Evolutionary conservation across 2,113 vertebrate genomes (phyloP).

Genomic region (Triplophysa siluroides): DNA sequence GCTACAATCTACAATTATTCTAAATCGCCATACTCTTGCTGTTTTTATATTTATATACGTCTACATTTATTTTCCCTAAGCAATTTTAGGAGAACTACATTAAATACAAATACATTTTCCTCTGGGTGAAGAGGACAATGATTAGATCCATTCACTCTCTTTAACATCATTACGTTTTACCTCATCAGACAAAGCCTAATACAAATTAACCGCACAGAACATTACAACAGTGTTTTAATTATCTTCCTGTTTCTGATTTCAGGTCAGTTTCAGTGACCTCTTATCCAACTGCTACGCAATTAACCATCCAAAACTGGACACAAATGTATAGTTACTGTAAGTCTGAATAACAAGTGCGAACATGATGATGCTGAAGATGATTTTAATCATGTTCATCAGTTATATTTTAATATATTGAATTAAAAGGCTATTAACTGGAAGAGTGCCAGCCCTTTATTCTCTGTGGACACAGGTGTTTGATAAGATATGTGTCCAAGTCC

Average conservation of each 20-base stretch:
- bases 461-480: slow-evolving; percentile 31
- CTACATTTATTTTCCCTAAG: too few species aligned
- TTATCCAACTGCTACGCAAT: not conserved
- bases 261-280: slow-evolving; percentile 18
- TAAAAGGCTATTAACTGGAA: slow-evolving; percentile 5
- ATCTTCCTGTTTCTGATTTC: not conserved
- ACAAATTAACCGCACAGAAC: slow-evolving; percentile 13
- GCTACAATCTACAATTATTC: too few species aligned
- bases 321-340: not conserved
- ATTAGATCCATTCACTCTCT: not conserved
- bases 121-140: not conserved
- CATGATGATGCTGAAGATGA: not conserved
- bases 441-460: slow-evolving; percentile 22
- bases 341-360: not conserved
- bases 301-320: not conserved
- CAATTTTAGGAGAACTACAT: too few species aligned
- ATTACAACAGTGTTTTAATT: slow-evolving; percentile 13
- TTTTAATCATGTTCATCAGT: not conserved
- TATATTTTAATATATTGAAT: slow-evolving; percentile 16
- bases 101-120: too few species aligned
- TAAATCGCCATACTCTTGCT: too few species aligned
- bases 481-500: slow-evolving; percentile 18
- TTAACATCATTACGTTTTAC: slow-evolving; percentile 2
- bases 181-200: not conserved
- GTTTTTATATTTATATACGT: too few species aligned